Evolutionary conservation across 2,797 vertebrate genomes (phyloP).

Genomic region (Harpagifer antarcticus): DNA sequence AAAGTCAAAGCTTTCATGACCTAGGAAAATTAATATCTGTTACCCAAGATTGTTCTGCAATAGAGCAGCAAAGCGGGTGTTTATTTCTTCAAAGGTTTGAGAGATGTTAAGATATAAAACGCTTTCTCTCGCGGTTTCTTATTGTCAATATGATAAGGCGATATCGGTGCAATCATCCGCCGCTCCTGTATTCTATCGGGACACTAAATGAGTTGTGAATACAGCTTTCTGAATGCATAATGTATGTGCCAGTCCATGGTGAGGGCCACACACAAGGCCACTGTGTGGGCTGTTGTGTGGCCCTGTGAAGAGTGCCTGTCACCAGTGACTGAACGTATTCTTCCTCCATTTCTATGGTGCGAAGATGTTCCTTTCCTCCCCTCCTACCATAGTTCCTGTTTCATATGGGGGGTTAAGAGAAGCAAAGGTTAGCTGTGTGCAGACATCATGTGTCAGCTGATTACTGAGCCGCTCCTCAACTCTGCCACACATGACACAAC

Average conservation of each 20-base stretch:
- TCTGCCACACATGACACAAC: constrained; percentile 27
- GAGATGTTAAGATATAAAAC: constrained; percentile 15
- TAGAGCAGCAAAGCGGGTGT: background rate
- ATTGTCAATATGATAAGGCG: constrained; percentile 12
- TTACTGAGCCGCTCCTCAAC: constrained; percentile 24
- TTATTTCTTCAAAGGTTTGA: constrained; percentile 11
- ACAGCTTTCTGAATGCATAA: constrained; percentile 75
- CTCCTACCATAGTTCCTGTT: constrained; percentile 68
- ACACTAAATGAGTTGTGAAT: constrained; percentile 65
- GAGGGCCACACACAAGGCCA: constrained; percentile 69
- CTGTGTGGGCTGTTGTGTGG: constrained; percentile 77
- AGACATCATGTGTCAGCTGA: constrained; percentile 57
- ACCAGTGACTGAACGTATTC: constrained; percentile 81
- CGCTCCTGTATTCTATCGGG: constrained; percentile 17
- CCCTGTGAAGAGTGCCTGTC: constrained; percentile 80
- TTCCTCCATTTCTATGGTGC: constrained; percentile 82
- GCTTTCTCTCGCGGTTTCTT: background rate
- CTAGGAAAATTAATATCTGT: background rate
- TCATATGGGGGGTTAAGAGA: constrained; percentile 39
- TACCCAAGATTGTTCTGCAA: constrained; percentile 6
- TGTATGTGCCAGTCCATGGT: constrained; percentile 70
- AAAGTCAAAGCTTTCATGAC: background rate
- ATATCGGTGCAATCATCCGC: constrained; percentile 21
- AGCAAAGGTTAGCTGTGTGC: constrained; percentile 71
- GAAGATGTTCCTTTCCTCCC: constrained; percentile 71